phyloP scores from a whole-genome alignment of 2,797 vertebrate species.

The Falco columbarius region DNA sequence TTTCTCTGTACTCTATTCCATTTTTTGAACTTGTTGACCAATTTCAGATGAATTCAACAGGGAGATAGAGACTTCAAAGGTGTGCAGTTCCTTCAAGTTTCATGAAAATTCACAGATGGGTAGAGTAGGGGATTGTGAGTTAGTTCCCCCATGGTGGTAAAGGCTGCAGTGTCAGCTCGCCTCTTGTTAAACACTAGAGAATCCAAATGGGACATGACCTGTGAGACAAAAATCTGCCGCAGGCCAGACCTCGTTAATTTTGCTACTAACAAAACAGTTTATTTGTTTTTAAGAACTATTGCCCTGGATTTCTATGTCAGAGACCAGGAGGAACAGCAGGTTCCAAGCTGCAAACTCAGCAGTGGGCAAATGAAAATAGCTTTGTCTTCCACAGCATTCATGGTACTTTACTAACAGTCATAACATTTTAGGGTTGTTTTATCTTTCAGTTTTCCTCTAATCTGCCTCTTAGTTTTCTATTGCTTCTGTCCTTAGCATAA shows the following conservation, averaged over 20 bases:
- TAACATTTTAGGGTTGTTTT: background rate
- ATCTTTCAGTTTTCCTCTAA: background rate
- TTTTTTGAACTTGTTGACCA: background rate
- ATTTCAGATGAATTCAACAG: background rate
- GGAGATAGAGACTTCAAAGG: background rate
- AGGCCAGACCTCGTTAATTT: background rate
- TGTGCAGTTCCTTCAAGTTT: background rate
- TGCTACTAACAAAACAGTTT: background rate
- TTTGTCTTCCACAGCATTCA: background rate
- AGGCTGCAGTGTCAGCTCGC: background rate
- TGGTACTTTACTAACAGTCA: background rate
- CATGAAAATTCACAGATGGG: background rate
- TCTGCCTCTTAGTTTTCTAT: background rate
- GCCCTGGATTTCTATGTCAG: background rate
- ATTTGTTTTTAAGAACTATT: background rate
- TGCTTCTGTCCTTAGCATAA: background rate
- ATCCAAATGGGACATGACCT: background rate
- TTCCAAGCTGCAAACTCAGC: background rate
- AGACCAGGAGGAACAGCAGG: background rate
- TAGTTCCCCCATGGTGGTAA: background rate
- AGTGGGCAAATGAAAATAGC: background rate
- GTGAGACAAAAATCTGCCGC: background rate
- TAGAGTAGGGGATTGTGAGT: background rate
- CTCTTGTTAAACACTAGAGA: background rate
- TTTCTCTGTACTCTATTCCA: background rate